Evolutionary conservation across 1,140 invertebrate species (phyloP), one percentile per base, ranked within the genome.

Genomic region (Globodera rostochiensis): DNA sequence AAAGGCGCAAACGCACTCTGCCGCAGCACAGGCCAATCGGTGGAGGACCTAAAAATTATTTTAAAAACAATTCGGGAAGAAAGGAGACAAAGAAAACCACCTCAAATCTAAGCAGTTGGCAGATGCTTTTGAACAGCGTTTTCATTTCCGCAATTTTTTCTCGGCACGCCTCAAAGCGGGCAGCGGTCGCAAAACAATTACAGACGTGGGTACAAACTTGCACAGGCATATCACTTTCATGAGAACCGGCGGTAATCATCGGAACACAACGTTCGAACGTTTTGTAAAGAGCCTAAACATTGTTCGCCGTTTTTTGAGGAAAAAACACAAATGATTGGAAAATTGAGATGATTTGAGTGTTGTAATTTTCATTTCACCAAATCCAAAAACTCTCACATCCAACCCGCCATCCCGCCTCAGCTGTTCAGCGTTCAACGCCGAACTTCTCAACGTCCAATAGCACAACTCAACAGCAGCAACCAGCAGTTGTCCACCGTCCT

Each of bases 371-470:
- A 64, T 64, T 15, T 50, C 47, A 64, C 79, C 0, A 36, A 36
- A 36, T 36, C 36, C 36, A 36, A 36, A 36, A 36, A 36, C 36
- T 36, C 36, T 84, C 81, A 94, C 94, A 91, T 97, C 94, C 73
- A 98, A 92, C 25, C 97, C 97, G 80, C 94, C 94, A 92, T 99
- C 96, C 77, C 97, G 91, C 69, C 97, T 91, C 64, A 99, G 91
- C 91, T 99, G 97, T 91, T 99, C 96, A 0, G 96, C 97, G 92
- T 99, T 99, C 8, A 99, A 92, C 53, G 96, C 94, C 5, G 97
- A 99, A 91, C 96, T 98, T 85, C 95, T 94, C 4, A 99, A 94
- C 0, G 97, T 99, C 88, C 98, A 95, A 91, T 96, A 98, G 47
- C 95, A 95, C 7, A 99, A 92, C 91, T 99, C 96, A 82, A 94